Evolutionary conservation across 2,888 invertebrate species (phyloP).

Genomic region (Epiblema foenella): DNA sequence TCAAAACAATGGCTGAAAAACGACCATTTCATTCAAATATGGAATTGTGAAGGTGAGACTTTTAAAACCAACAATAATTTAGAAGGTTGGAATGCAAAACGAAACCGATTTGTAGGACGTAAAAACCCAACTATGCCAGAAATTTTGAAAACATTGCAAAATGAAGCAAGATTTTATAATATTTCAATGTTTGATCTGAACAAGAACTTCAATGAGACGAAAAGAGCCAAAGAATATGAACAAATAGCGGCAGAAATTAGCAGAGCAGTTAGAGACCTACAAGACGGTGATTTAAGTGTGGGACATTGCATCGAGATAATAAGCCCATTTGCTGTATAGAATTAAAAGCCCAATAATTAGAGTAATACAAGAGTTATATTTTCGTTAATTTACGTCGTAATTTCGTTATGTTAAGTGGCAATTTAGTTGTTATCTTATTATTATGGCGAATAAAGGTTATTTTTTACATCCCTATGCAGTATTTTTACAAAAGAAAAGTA

Average conservation of each 20-base stretch:
- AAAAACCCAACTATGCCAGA: not conserved
- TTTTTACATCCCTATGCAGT: too few relatives aligned
- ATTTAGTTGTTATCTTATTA: too few relatives aligned
- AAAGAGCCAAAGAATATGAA: not conserved
- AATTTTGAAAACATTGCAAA: not conserved
- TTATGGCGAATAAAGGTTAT: too few relatives aligned
- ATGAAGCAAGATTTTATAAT: not conserved
- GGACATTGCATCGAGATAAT: not conserved
- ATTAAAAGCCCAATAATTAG: not conserved
- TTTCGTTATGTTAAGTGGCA: too few relatives aligned
- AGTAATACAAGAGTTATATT: too few relatives aligned
- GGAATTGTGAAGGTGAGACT: too few relatives aligned
- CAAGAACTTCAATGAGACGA: not conserved
- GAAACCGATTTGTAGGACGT: not conserved
- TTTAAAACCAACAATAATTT: too few relatives aligned
- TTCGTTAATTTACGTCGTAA: too few relatives aligned
- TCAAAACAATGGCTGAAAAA: too few relatives aligned
- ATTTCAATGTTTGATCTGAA: not conserved
- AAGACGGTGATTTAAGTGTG: not conserved
- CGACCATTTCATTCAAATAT: too few relatives aligned
- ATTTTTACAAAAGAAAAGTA: too few relatives aligned
- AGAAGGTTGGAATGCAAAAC: conserved; percentile 4
- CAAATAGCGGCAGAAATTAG: conserved; percentile 21
- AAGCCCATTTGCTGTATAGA: not conserved
- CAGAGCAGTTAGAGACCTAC: conserved; percentile 7